These are phyloP conservation scores for Hirtodrosophila cameraria DNA, from an alignment of 2,888 invertebrate species.

Conservation along the genomic window DNA sequence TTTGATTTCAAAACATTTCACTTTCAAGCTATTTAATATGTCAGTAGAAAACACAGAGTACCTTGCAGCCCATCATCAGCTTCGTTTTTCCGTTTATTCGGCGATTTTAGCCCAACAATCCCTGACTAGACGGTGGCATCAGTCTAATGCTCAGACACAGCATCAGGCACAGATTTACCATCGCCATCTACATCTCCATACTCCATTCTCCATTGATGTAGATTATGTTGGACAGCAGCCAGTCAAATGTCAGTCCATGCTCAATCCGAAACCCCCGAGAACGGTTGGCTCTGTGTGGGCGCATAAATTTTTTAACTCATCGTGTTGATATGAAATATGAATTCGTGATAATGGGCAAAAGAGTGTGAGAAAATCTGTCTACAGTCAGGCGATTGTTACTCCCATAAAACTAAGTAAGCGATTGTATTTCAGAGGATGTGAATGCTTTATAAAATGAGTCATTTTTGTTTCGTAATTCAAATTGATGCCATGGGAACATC, in stretches of 20 bases:
- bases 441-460: conserved; percentile 29
- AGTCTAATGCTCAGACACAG: conserved; percentile 30
- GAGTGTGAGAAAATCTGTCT: conserved; percentile 44
- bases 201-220: conserved; percentile 66
- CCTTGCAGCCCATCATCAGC: conserved; percentile 3
- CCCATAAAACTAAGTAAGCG: background rate
- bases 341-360: conserved; percentile 61
- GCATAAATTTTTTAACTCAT: conserved; percentile 65
- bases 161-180: conserved; percentile 14
- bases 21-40: too few species aligned
- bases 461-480: conserved; percentile 8
- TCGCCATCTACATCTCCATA: conserved; percentile 30
- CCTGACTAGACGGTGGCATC: conserved; percentile 20
- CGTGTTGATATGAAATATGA: conserved; percentile 65
- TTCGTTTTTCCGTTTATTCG: background rate
- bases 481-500: conserved; percentile 20
- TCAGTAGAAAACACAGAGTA: conserved; percentile 10
- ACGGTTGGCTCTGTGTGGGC: conserved; percentile 55
- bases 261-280: conserved; percentile 28
- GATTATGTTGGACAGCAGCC: conserved; percentile 71
- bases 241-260: conserved; percentile 62
- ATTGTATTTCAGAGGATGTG: conserved; percentile 12
- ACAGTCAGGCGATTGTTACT: conserved; percentile 40
- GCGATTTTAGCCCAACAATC: conserved; percentile 7
- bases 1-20: too few species aligned